Evolutionary conservation across 2,888 invertebrate species (phyloP).

Genomic region (Drosophila merina): DNA sequence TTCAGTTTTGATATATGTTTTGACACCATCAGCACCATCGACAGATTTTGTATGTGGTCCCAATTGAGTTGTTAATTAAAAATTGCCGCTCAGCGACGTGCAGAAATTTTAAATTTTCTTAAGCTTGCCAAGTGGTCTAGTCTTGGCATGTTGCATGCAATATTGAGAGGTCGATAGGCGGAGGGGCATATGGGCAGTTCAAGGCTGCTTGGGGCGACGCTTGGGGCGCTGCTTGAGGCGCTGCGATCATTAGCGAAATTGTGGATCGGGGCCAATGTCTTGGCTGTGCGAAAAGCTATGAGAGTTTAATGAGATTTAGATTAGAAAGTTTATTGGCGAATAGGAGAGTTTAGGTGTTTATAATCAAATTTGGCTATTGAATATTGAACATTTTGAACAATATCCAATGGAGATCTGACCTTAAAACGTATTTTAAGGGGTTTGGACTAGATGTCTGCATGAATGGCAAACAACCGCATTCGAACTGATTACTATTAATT

Average conservation of each 20-base stretch:
- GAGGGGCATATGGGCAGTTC: conserved; percentile 5
- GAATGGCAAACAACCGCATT: no score
- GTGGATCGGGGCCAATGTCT: conserved; percentile 23
- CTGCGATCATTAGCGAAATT: conserved; percentile 39
- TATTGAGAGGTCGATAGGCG: background rate
- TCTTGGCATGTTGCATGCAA: background rate
- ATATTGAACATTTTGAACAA: background rate
- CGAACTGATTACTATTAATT: no score
- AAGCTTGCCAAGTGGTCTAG: conserved; percentile 28
- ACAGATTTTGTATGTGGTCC: conserved; percentile 19
- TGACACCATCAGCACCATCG: conserved; percentile 60
- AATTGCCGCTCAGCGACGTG: conserved; percentile 59
- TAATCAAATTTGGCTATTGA: background rate
- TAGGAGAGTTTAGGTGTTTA: background rate
- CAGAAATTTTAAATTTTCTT: conserved; percentile 46
- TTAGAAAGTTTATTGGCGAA: conserved; percentile 1
- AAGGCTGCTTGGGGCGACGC: conserved; percentile 34
- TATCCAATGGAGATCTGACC: background rate
- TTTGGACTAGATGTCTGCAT: no score
- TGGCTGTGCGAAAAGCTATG: conserved; percentile 2
- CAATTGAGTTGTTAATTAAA: conserved; percentile 78
- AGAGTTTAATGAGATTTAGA: conserved; percentile 18
- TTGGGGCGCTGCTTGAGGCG: no score
- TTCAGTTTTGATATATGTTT: conserved; percentile 75
- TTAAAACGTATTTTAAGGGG: no score